Evolutionary conservation across 1,140 invertebrate species (phyloP).

Genomic region (Drosophila punjabiensis): DNA sequence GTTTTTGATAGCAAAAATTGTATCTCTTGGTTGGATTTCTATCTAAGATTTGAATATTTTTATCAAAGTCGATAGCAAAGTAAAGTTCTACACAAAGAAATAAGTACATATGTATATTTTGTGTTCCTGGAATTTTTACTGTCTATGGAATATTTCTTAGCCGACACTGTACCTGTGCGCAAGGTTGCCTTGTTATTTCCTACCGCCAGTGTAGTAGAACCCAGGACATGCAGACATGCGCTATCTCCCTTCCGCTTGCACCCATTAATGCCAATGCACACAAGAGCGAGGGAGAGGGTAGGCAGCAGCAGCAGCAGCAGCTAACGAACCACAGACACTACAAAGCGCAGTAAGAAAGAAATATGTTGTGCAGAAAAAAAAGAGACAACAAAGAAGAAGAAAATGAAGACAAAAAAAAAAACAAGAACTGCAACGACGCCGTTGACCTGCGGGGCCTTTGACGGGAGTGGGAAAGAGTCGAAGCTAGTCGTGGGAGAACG

Average conservation of each 20-base stretch:
- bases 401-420: slow-evolving; percentile 16
- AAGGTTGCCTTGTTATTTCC: slow-evolving; percentile 35
- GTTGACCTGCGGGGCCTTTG: slow-evolving; percentile 59
- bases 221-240: slow-evolving; percentile 39
- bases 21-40: background rate
- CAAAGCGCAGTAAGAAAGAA: slow-evolving; percentile 73
- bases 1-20: background rate
- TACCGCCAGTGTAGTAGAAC: slow-evolving; percentile 22
- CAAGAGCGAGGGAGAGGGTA: background rate
- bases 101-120: background rate
- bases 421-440: slow-evolving; percentile 52
- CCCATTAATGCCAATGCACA: slow-evolving; percentile 5
- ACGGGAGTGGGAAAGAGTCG: slow-evolving; percentile 22
- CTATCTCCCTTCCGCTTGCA: slow-evolving; percentile 24
- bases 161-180: slow-evolving; percentile 46
- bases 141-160: slow-evolving; percentile 1
- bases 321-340: slow-evolving; percentile 68
- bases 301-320: slow-evolving; percentile 3
- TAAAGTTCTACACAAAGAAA: too few species aligned
- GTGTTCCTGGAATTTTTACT: background rate
- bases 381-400: slow-evolving; percentile 30
- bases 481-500: slow-evolving; percentile 45
- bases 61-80: too few species aligned
- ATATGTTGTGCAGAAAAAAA: slow-evolving; percentile 49
- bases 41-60: background rate